phyloP scores from a whole-genome alignment of 2,797 vertebrate species.

The Neoniphon sammara region DNA sequence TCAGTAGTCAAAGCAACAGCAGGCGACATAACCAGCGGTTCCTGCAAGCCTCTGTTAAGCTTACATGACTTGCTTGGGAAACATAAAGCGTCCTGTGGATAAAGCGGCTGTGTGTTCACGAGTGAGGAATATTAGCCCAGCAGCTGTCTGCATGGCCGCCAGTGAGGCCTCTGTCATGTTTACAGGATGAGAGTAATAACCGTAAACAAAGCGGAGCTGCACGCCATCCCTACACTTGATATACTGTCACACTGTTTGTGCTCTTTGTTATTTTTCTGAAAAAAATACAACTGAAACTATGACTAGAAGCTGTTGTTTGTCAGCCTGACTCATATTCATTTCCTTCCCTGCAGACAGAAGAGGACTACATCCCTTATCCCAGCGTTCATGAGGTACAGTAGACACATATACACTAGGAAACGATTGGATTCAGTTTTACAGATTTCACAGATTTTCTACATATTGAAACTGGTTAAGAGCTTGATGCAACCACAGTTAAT shows the following conservation, averaged over 20 bases:
- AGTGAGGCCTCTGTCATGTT: slow-evolving; percentile 14
- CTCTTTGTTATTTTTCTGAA: slow-evolving; percentile 33
- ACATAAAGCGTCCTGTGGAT: background rate
- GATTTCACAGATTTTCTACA: background rate
- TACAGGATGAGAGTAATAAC: slow-evolving; percentile 5
- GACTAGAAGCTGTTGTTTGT: slow-evolving; percentile 44
- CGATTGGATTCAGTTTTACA: no score
- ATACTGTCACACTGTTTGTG: slow-evolving; percentile 23
- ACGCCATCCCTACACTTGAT: slow-evolving; percentile 15
- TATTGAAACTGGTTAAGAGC: background rate
- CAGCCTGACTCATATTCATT: slow-evolving; percentile 60
- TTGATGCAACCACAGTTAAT: background rate
- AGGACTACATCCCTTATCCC: slow-evolving; percentile 98
- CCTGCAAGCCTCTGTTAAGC: slow-evolving; percentile 4
- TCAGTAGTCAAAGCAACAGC: slow-evolving; percentile 1
- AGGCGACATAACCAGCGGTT: background rate
- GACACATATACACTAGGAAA: background rate
- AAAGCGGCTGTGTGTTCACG: background rate
- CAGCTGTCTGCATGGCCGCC: background rate
- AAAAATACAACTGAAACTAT: slow-evolving; percentile 34
- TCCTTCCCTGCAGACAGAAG: slow-evolving; percentile 89
- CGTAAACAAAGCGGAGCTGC: slow-evolving; percentile 6
- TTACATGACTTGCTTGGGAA: background rate
- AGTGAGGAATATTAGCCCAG: background rate
- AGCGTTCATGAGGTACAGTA: slow-evolving; percentile 93